Conservation (phyloP, 2,888 invertebrate genomes). For the Tinea semifulvella region DNA sequence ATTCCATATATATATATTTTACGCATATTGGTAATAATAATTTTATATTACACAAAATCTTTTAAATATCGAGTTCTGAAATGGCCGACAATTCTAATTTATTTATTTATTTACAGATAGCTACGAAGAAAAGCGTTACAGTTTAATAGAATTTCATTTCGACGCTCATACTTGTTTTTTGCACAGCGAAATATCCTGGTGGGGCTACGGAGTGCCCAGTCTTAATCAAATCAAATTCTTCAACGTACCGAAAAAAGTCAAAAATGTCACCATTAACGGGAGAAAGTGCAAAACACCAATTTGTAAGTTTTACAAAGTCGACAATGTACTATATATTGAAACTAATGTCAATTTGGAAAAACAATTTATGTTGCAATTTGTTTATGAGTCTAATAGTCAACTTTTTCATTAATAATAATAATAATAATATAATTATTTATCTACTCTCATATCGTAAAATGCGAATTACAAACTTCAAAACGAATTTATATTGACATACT, state of each 20-base stretch:
- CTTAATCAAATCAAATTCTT: conserved; percentile 25
- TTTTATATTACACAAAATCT: no score
- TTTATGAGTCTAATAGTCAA: background rate
- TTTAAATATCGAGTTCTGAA: no score
- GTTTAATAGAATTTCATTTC: conserved; percentile 55
- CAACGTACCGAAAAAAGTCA: background rate
- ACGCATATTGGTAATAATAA: no score
- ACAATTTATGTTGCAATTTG: conserved; percentile 41
- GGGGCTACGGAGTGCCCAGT: conserved; percentile 55
- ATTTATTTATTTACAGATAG: conserved; percentile 67
- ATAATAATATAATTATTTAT: background rate
- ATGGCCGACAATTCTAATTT: no score
- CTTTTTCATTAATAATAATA: no score
- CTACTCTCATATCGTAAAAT: no score
- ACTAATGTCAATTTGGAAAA: conserved; percentile 42
- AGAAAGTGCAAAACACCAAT: conserved; percentile 18
- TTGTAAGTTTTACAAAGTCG: conserved; percentile 31
- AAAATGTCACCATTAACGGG: background rate
- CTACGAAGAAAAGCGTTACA: conserved; percentile 67
- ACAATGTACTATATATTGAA: conserved; percentile 34
- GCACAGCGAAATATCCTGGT: conserved; percentile 43
- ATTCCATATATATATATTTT: no score
- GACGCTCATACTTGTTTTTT: conserved; percentile 25
- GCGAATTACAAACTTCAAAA: no score
- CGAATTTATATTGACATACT: no score